Evolutionary conservation across 2,113 vertebrate species (phyloP).

Genomic region (Oenanthe oenanthe): DNA sequence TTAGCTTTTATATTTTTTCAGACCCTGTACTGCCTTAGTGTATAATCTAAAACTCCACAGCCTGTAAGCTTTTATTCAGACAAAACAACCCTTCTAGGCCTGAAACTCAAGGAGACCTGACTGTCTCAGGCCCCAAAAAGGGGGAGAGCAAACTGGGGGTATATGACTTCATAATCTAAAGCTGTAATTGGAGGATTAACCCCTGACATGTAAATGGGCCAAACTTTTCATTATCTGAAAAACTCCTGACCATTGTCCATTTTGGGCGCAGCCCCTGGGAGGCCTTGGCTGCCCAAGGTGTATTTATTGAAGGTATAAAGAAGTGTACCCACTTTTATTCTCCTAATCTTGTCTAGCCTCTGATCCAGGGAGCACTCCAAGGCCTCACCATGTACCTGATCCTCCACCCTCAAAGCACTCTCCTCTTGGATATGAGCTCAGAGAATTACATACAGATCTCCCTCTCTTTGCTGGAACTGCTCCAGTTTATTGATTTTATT

Average conservation of each 20-base stretch:
- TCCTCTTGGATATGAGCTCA: not conserved
- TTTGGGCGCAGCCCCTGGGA: not conserved
- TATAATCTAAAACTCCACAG: not conserved
- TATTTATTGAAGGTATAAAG: not conserved
- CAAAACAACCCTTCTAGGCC: not conserved
- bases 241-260: fast-evolving
- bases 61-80: not conserved
- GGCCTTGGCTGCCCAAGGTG: not conserved
- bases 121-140: not conserved
- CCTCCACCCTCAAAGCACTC: not conserved
- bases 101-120: not conserved
- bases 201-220: not conserved
- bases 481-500: slow-evolving; percentile 28
- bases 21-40: not conserved
- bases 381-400: not conserved
- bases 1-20: not conserved
- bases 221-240: not conserved
- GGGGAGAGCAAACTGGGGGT: not conserved
- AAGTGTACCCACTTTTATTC: not conserved
- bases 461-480: not conserved
- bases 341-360: not conserved
- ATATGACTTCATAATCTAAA: not conserved
- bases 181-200: not conserved
- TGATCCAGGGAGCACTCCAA: not conserved
- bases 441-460: not conserved